phyloP scores from a whole-genome alignment of 2,113 vertebrate genomes.

The Patagioenas fasciata region DNA sequence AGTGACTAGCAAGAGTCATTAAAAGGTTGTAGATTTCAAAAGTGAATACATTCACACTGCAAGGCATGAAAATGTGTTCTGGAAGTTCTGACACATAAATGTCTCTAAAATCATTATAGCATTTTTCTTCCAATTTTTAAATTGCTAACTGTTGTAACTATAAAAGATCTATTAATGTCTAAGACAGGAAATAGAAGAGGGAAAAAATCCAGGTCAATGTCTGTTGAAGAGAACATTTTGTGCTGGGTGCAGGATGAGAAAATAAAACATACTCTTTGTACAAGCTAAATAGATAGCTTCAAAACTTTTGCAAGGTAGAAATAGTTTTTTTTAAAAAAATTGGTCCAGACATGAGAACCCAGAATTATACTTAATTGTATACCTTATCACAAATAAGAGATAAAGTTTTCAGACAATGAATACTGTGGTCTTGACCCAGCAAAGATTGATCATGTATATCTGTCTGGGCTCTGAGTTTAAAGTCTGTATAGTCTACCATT shows the following conservation, averaged over 20 bases:
- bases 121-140: background rate
- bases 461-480: background rate
- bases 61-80: background rate
- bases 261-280: background rate
- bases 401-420: background rate
- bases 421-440: background rate
- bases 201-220: background rate
- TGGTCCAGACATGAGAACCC: background rate
- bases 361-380: background rate
- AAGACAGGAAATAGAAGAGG: background rate
- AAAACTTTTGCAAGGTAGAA: background rate
- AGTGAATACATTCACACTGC: background rate
- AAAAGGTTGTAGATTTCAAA: conserved; percentile 4
- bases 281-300: background rate
- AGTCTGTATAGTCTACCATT: background rate
- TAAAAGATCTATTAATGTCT: background rate
- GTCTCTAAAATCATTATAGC: background rate
- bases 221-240: background rate
- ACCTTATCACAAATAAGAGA: background rate
- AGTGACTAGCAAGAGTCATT: background rate
- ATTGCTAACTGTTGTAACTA: background rate
- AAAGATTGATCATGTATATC: background rate
- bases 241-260: background rate
- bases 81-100: background rate
- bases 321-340: background rate